Base-by-base conservation (phyloP, 2,888 invertebrate species). In the Heteromyza rotundicornis region DNA sequence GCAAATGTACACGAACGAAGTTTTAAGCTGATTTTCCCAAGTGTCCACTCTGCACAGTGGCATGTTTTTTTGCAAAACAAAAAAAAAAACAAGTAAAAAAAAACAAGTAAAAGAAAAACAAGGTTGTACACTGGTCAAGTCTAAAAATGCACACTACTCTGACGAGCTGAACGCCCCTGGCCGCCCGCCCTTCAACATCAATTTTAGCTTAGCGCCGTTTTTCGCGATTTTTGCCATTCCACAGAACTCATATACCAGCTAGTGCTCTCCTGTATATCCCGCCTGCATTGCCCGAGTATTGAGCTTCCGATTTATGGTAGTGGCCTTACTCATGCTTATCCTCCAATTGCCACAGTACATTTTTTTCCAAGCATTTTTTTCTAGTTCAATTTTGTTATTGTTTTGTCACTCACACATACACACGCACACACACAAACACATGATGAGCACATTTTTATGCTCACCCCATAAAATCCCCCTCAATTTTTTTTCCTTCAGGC, bases 41-140 rank as follows among this genome's bases (percentile, higher is more conserved):
- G 59, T 57, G 63, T 59, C 63, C 63, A 59, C 53, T 62, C 40
- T n/a, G 40, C 40, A 40, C 40, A 32, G 32, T 32, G 12, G 40
- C 40, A 40, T n/a, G n/a, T 7, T n/a, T 7, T 51, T 51, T 8
- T 10, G 22, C 47, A 47, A 16, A 62, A 62, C 50, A n/a, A n/a
- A n/a, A n/a, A n/a, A n/a, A n/a, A n/a, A n/a, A n/a, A n/a, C n/a
- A n/a, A n/a, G n/a, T n/a, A n/a, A n/a, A n/a, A n/a, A n/a, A n/a
- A n/a, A n/a, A n/a, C n/a, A n/a, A n/a, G n/a, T n/a, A n/a, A n/a
- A n/a, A n/a, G n/a, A n/a, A n/a, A n/a, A n/a, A n/a, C n/a, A n/a
- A n/a, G n/a, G n/a, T n/a, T n/a, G n/a, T n/a, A n/a, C n/a, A n/a
- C 58, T 62, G 47, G 36, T 54, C 58, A 62, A 58, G 58, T 62